Conservation (phyloP, 2,113 vertebrate genomes). For the Planiliza haematocheilus region DNA sequence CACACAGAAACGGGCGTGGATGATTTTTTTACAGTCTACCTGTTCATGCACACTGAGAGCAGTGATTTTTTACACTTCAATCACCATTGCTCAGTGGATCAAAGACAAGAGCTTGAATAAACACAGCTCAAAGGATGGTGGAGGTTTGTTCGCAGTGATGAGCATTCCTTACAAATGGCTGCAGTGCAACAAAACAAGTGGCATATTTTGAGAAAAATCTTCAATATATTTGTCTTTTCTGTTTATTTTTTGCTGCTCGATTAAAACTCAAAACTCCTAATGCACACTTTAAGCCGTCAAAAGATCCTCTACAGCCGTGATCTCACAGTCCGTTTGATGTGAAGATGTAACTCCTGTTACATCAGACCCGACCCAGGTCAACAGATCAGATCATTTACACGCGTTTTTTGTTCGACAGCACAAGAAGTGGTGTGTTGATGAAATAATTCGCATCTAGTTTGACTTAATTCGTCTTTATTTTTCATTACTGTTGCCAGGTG, state of each 20-base stretch:
- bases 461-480: background rate
- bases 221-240: background rate
- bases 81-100: constrained; percentile 21
- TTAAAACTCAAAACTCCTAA: background rate
- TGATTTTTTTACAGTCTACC: background rate
- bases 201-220: constrained; percentile 20
- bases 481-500: no score
- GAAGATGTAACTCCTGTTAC: constrained; percentile 50
- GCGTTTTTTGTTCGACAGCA: no score
- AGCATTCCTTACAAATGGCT: constrained; percentile 13
- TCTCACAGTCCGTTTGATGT: constrained; percentile 61
- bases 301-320: constrained; percentile 33
- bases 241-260: background rate
- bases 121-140: background rate
- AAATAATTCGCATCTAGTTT: background rate
- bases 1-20: background rate
- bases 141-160: background rate
- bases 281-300: constrained; percentile 5
- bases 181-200: background rate
- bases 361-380: constrained; percentile 40
- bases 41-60: constrained; percentile 7
- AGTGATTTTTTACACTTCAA: constrained; percentile 6
- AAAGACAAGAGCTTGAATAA: constrained; percentile 35
- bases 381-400: constrained; percentile 1
- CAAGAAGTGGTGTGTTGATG: no score